A percentile compares a stretch with the other conserved stretches of the same genome.
Conservation (phyloP, 1,140 invertebrate genomes). For the Diorhabda sublineata region DNA sequence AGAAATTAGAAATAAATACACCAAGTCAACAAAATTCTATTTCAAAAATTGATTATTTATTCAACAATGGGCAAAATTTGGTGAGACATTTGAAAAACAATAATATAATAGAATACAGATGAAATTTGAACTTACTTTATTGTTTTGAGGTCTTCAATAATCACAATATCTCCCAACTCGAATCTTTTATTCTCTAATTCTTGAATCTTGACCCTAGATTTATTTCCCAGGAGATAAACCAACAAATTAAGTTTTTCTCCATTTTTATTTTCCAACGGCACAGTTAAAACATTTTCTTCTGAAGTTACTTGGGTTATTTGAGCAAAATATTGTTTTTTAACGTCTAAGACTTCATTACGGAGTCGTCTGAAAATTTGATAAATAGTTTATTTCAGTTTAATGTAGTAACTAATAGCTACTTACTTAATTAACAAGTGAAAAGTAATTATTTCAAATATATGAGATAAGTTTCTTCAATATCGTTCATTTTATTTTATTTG, state of each 20-base stretch:
- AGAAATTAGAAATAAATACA: no score
- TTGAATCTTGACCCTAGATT: constrained; percentile 5
- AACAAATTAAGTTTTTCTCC: neutral
- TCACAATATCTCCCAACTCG: constrained; percentile 10
- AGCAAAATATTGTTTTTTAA: neutral
- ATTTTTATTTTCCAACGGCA: constrained; percentile 3
- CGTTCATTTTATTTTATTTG: neutral
- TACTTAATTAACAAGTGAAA: neutral
- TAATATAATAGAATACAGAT: no score
- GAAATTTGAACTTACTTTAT: neutral
- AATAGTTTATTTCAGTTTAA: neutral
- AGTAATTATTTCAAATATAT: neutral
- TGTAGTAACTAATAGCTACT: neutral
- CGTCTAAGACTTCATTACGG: constrained; percentile 6
- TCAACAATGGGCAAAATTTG: no score
- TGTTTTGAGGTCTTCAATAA: constrained; percentile 5
- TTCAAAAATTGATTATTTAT: no score
- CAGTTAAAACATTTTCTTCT: neutral
- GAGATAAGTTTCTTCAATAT: neutral
- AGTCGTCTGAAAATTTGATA: constrained; percentile 5
- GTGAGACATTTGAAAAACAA: no score
- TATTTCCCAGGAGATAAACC: neutral
- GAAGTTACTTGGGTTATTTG: neutral
- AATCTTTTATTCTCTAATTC: constrained; percentile 7
- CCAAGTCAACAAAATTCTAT: no score